Evolutionary conservation across 2,797 vertebrate species (phyloP), one percentile per base, ranked within the genome.

Genomic region (Paguma larvata): DNA sequence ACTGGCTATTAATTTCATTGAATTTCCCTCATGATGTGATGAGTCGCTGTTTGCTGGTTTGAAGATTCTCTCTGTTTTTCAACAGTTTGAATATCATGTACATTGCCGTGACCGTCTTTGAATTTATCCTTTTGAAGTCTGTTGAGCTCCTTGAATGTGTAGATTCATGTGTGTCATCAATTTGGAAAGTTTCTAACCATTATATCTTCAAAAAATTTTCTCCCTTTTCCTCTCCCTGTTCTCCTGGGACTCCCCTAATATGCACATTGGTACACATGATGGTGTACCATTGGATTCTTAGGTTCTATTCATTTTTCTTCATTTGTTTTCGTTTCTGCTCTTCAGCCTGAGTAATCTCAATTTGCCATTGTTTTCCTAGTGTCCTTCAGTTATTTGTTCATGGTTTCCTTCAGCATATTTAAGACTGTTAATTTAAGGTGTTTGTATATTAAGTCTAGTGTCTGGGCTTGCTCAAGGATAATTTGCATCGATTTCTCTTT

Each of bases 301-400:
- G 34, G 1, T 19, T 59, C n/a, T 56, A 27, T 86, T 85, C n/a
- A 41, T 70, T 30, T 53, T 70, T 86, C 23, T 86, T 53, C 48
- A 79, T 56, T 78, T 12, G 59, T 82, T 79, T 88, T 72, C n/a
- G n/a, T 73, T 48, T 83, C 12, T 92, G 9, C 19, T 48, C 27
- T 10, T 82, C 30, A 62, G 41, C 14, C 7, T 88, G 27, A 63
- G 53, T 88, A 82, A 80, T 82, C 70, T 63, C 51, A 32, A 1
- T 62, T 59, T 72, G 75, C 25, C 70, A 16, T 85, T 85, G 30
- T 79, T 91, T 15, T 91, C 41, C 79, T 46, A 11, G 30, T 85
- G 65, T 90, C 72, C 72, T 79, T 91, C 80, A 85, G 46, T 84
- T 85, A 78, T 89, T 65, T 89, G 70, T 75, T 51, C n/a, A 51